Conservation (phyloP, 2,888 invertebrate species). For the Clitarchus hookeri region DNA sequence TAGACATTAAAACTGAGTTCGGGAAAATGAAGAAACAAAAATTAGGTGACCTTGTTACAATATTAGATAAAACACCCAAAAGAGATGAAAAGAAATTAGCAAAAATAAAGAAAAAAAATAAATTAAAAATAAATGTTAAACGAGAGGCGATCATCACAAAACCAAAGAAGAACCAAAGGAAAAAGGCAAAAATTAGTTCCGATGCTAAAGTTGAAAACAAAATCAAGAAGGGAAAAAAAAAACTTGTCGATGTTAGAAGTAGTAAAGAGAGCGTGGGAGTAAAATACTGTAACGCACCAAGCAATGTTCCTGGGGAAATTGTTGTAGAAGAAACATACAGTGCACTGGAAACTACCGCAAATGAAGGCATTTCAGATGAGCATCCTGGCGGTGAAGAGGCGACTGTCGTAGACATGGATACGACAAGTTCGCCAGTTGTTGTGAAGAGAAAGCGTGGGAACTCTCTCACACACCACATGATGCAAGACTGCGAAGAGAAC, state of each 20-base stretch:
- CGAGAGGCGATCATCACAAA: neutral
- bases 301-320: neutral
- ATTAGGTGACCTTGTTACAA: neutral
- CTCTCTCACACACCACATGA: neutral
- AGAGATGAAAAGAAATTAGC: neutral
- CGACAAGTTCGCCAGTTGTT: neutral
- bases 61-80: neutral
- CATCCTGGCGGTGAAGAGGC: neutral
- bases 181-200: neutral
- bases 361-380: neutral
- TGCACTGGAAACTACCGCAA: neutral
- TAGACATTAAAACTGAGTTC: neutral
- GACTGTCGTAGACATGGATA: neutral
- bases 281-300: neutral
- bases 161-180: neutral
- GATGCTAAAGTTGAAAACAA: neutral
- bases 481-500: neutral
- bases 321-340: neutral
- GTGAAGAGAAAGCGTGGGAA: neutral
- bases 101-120: neutral
- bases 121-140: neutral
- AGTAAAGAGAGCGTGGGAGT: neutral
- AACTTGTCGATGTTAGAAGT: neutral
- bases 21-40: neutral
- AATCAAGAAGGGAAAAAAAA: neutral